Base-by-base conservation (phyloP, 1,140 invertebrate species). In the Heliothis virescens region DNA sequence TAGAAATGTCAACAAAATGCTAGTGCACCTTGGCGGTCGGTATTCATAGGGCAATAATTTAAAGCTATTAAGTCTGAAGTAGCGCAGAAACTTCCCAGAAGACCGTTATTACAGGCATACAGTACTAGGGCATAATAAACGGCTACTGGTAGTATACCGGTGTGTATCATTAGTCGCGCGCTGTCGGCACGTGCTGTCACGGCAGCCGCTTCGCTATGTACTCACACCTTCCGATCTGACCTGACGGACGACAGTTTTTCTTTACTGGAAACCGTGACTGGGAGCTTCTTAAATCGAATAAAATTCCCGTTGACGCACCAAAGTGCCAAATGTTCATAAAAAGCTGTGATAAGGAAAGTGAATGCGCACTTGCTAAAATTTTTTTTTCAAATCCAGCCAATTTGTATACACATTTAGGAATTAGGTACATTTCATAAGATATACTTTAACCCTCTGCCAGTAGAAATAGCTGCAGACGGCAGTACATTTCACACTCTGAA, bases 161-260 rank as follows among this genome's bases (percentile, higher is more conserved):
- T 73, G 83, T 87, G 79, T 87, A 69, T 87, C 82, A 86, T 87
- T 86, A 86, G 83, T 79, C 52, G 57, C 77, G 80, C 69, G 80
- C 69, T 63, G 79, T 62, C 52, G 79, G 81, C 84, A 83, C 84
- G 84, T 83, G 86, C 82, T 63, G 48, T 78, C 60, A 57, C n/a
- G 62, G 34, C 48, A 13, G 65, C 11, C 47, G 7, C 63, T 7
- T 18, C 13, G 12, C 10, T 10, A 13, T 52, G 12, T 16, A 13
- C 48, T 34, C 11, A 9, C 18, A n/a, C n/a, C 63, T 12, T 12
- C 9, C n/a, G 7, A 16, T 10, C 34, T 2, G 15, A 65, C 62
- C n/a, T 47, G 13, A 29, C 59, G 59, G 59, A 29, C 3, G 21
- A 34, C 15, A 29, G 26, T 60, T 29, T 26, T 60, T 34, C 29